These are phyloP conservation scores for Maniola hyperantus DNA, from an alignment of 2,888 invertebrate genomes.

Conservation along the genomic window DNA sequence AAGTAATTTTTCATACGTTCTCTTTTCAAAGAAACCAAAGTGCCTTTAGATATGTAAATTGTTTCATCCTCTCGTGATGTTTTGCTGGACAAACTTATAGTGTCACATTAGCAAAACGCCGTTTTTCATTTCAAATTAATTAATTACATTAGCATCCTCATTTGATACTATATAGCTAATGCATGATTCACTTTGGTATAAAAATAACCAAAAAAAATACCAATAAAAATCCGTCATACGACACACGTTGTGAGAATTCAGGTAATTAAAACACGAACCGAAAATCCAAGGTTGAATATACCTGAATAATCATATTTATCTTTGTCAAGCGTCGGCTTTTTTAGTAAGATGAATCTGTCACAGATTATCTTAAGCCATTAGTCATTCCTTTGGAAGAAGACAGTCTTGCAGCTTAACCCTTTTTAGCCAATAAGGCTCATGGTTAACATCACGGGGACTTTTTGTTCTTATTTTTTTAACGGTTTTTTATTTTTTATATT, in stretches of 20 bases:
- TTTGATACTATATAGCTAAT: conserved; percentile 8
- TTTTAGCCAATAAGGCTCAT: conserved; percentile 79
- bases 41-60: not conserved
- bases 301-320: conserved; percentile 79
- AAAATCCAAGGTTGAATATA: conserved; percentile 66
- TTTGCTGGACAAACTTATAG: conserved; percentile 1
- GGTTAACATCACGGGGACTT: conserved; percentile 62
- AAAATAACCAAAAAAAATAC: conserved; percentile 18
- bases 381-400: conserved; percentile 75
- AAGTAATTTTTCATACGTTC: not conserved
- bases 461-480: conserved; percentile 49
- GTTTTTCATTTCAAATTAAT: not conserved
- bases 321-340: conserved; percentile 77
- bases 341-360: conserved; percentile 80
- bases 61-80: not conserved
- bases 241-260: conserved; percentile 78
- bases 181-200: conserved; percentile 19
- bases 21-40: not conserved
- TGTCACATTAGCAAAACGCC: conserved; percentile 4
- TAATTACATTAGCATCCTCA: conserved; percentile 1
- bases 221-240: conserved; percentile 45
- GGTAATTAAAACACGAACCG: conserved; percentile 77
- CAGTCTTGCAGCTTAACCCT: conserved; percentile 81
- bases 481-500: conserved; percentile 38
- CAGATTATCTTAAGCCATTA: conserved; percentile 77